Evolutionary conservation across 1,140 invertebrate species (phyloP), one percentile per base, ranked within the genome.

Genomic region (Akabosia matsudoensis): DNA sequence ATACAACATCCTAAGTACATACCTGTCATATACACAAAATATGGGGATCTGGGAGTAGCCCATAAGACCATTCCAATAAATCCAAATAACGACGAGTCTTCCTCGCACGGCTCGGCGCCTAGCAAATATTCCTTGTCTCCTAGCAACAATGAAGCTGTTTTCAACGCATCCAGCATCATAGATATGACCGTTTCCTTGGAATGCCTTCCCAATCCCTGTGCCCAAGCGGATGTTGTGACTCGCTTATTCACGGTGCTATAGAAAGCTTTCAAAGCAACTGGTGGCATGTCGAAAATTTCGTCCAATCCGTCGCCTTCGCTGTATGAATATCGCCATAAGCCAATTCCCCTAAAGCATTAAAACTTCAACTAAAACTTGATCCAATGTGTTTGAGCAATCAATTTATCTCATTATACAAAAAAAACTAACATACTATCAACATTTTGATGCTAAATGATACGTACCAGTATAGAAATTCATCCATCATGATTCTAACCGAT

Each of bases 401-500:
- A 2, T n/a, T n/a, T n/a, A n/a, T n/a, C n/a, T n/a, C n/a, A n/a
- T n/a, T n/a, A n/a, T n/a, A n/a, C n/a, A n/a, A n/a, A n/a, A n/a
- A n/a, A n/a, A n/a, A n/a, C n/a, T 54, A 45, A 56, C n/a, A 61
- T 56, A 76, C 28, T 45, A 71, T 70, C 28, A 37, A 52, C 14
- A 28, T 74, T 45, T n/a, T 73, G 10, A 70, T 4, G 18, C n/a
- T 33, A 28, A 71, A 51, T 51, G 30, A 4, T 51, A 22, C 16
- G 2, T 72, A 76, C 45, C 28, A 34, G 34, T 75, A 52, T 30
- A 79, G 37, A 78, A 78, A 76, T 37, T 79, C 78, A 33, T 79
- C 78, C 78, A 79, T 71, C 73, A 79, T 75, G 18, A 77, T 71
- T 67, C 73, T 33, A n/a, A 78, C 56, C 0, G 76, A 24, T 33